Evolutionary conservation across 2,888 invertebrate species (phyloP), one percentile per base, ranked within the genome.

Genomic region (Syrista parreyssii): DNA sequence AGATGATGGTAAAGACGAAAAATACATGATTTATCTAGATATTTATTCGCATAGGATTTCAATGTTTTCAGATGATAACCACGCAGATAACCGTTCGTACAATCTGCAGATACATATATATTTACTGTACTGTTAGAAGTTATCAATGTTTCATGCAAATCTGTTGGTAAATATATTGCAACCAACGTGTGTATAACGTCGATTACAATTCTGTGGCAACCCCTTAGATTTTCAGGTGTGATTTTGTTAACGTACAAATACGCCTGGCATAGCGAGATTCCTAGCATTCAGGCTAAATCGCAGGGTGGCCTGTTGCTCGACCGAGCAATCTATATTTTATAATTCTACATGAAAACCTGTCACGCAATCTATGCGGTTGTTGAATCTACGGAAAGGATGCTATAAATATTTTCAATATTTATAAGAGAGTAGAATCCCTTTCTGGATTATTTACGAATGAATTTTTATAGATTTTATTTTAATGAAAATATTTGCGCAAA

Each of bases 121-220:
- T 55, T 55, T 23, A 55, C 9, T 55, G 9, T 55, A 55, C 55
- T 1, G 40, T 68, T 76, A 77, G 79, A 80, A 80, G 79, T 80
- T 79, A 80, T 80, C 79, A 80, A 79, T 80, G 80, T 79, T 80
- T 80, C 79, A 80, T 79, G 79, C 76, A 75, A 78, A 79, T 55
- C 23, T 23, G 1, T 0, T 55, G 55, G 55, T 55, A 55, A 55
- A 55, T 55, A 23, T 55, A 55, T 55, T 23, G 23, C 55, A 55
- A 23, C 55, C 9, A 9, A 55, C 9, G 55, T 55, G 2, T 23
- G 55, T 55, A 9, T 9, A 55, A 15, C 15, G 23, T 23, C 34
- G 34, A 34, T 34, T 34, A 34, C 34, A 34, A 34, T 9, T 34
- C 9, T 9, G 15, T 55, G 15, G 23, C 23, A 23, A 55, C 2